These are phyloP conservation scores for Thereva unica DNA, from an alignment of 2,888 invertebrate species.

Conservation along the genomic window DNA sequence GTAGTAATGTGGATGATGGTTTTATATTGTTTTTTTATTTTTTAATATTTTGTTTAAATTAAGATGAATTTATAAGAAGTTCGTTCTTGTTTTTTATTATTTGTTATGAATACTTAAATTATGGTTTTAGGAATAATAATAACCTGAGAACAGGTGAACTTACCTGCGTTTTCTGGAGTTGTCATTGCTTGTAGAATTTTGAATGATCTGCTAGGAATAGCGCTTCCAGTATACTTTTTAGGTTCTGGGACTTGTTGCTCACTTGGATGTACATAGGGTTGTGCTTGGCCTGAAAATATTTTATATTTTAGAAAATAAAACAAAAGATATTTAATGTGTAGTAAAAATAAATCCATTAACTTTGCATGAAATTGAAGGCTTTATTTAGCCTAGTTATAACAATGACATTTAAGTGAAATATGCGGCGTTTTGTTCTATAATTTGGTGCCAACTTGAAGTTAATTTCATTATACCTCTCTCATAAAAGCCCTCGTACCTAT, in stretches of 20 bases:
- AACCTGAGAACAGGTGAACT: slow-evolving; percentile 48
- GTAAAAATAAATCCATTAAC: no score
- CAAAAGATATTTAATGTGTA: no score
- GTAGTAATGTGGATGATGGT: no score
- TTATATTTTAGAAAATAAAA: slow-evolving; percentile 7
- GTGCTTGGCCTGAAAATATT: slow-evolving; percentile 49
- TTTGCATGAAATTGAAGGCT: no score
- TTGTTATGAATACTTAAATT: no score
- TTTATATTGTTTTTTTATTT: background rate
- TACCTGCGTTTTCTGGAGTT: slow-evolving; percentile 68
- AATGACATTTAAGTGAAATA: no score
- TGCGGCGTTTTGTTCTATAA: no score
- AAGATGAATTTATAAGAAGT: background rate
- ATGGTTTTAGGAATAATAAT: background rate
- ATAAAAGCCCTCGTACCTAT: no score
- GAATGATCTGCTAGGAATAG: slow-evolving; percentile 81
- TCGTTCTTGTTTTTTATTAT: no score
- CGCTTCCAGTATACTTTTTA: slow-evolving; percentile 74
- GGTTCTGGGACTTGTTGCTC: slow-evolving; percentile 71
- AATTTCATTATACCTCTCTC: no score
- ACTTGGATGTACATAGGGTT: slow-evolving; percentile 65
- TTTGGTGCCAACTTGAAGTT: no score
- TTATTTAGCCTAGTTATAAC: no score
- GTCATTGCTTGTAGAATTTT: slow-evolving; percentile 80
- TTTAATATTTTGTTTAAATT: background rate